Conservation (phyloP, 2,113 vertebrate genomes). For the Neolamprologus sp. region DNA sequence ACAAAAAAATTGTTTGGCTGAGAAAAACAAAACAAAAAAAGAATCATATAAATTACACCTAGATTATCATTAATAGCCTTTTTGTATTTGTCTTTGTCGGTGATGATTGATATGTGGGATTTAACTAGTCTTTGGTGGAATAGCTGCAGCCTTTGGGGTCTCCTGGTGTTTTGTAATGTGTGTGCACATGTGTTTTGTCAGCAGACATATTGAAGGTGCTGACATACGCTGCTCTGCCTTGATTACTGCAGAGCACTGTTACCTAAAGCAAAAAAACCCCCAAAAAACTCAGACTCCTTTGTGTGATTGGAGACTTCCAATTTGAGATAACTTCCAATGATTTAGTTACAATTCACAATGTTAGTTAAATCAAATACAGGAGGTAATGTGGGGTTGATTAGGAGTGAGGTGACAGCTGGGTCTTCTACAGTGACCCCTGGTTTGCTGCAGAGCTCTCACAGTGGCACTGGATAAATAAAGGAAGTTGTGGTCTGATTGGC, state of each 20-base stretch:
- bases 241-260: not conserved
- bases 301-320: not conserved
- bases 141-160: not conserved
- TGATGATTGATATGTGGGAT: not conserved
- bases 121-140: not conserved
- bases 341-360: not conserved
- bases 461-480: constrained; percentile 43
- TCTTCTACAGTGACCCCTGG: constrained; percentile 30
- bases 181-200: not conserved
- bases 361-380: not conserved
- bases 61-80: not conserved
- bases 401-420: not conserved
- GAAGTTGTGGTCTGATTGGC: constrained; percentile 25
- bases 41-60: not conserved
- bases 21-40: not conserved
- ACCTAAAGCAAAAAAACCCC: accelerated
- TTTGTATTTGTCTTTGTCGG: not conserved
- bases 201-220: not conserved
- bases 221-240: not conserved
- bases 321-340: not conserved
- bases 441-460: constrained; percentile 31
- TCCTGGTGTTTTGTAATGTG: not conserved
- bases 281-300: not conserved
- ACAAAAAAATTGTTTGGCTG: not conserved
- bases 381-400: not conserved